Evolutionary conservation across 2,113 vertebrate species (phyloP), one percentile per base, ranked within the genome.

Genomic region (Crotalus viridis): DNA sequence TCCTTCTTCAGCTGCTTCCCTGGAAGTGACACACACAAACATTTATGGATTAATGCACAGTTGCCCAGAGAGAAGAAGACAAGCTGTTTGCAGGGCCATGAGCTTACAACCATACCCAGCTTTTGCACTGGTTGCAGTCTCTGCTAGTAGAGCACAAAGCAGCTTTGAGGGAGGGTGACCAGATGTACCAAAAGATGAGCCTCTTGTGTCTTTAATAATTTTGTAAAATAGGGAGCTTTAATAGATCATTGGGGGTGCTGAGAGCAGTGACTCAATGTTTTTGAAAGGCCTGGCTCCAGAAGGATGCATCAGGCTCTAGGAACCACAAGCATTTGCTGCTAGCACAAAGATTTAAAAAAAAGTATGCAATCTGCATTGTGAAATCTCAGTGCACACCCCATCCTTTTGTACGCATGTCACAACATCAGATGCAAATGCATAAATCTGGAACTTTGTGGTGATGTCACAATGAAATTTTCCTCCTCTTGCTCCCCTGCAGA

Each of bases 91-190:
- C 92, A 95, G 95, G 93, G 95, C 95, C 94, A 96, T 95, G 94
- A 94, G 93, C 94, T 95, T 94, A 96, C 96, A 96, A 59, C 87
- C 95, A 93, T 85, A 95, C 90, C 85, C 93, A 93, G 51, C 95
- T 95, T 94, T 92, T 95, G 95, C 95, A 96, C 92, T 87, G 90
- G 93, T 93, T 96, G 94, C 93, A 88, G 92, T 95, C 94, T 92
- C 93, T 94, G 88, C 92, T 97, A 96, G 96, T 95, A 43, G 74
- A 81, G 17, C 33, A 39, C 33, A 81, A 81, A 43, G 74, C 21
- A 81, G 2, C 0, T 39, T 69, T 81, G 74, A 81, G 33, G 17
- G 74, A 81, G 33, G 74, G 17, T 81, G 33, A 81, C 74, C 74
- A 43, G 17, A 19, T 81, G 6, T 2, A 43, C 17, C n/a, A 39